phyloP scores from a whole-genome alignment of 2,797 vertebrate genomes.

The Labroides dimidiatus region DNA sequence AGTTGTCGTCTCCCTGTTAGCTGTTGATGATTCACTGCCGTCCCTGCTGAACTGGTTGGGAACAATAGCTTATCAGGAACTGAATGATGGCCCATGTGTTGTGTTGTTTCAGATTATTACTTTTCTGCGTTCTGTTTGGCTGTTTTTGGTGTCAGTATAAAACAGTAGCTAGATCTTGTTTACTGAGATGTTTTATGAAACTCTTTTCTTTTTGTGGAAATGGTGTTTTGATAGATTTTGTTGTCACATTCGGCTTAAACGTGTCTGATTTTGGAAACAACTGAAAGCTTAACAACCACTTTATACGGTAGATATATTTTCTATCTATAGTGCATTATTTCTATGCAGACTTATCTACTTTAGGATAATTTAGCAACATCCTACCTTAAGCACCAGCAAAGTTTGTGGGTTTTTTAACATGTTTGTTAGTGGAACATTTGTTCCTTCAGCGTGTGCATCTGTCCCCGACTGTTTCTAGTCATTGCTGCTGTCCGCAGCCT shows the following conservation, averaged over 20 bases:
- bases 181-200: background rate
- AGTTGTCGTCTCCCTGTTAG: slow-evolving; percentile 11
- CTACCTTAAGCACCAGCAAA: background rate
- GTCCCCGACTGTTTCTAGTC: slow-evolving; percentile 34
- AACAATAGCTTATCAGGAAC: slow-evolving; percentile 50
- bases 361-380: slow-evolving; percentile 4
- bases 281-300: background rate
- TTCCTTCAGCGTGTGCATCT: slow-evolving; percentile 28
- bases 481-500: slow-evolving; percentile 35
- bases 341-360: background rate
- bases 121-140: slow-evolving; percentile 7
- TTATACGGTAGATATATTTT: background rate
- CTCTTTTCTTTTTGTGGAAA: background rate
- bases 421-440: slow-evolving; percentile 11
- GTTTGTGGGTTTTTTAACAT: too few species aligned
- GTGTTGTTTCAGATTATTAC: slow-evolving; percentile 41
- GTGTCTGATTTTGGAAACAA: too few species aligned
- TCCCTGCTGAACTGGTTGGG: slow-evolving; percentile 41
- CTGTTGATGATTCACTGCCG: slow-evolving; percentile 34
- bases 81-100: slow-evolving; percentile 43
- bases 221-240: background rate
- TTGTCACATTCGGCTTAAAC: background rate
- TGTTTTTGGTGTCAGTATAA: slow-evolving; percentile 22
- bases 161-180: slow-evolving; percentile 1
- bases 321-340: too few species aligned